Base-by-base conservation (phyloP, 2,113 vertebrate genomes). In the Fulica atra region DNA sequence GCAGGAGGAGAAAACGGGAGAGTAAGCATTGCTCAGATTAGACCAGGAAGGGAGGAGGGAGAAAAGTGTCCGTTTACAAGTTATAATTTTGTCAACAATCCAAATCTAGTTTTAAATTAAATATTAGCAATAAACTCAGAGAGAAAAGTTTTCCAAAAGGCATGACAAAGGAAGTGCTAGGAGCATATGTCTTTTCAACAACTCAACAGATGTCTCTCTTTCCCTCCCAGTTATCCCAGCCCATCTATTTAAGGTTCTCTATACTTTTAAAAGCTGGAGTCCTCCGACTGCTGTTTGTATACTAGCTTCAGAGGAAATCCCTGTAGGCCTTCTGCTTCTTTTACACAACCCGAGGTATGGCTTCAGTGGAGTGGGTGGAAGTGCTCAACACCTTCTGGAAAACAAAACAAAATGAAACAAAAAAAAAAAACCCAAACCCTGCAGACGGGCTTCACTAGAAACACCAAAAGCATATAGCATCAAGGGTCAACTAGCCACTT, bases 61-160 rank as follows among this genome's bases (percentile, higher is more conserved):
- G 7, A 1, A 88, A 84, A 53, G 13, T 15, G 81, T 88, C 85
- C 60, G 2, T 92, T 93, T 83, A 71, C 60, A 81, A 94, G 68
- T 69, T 88, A 88, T 57, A 95, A 93, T 92, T 95, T 95, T 96
- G 94, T 92, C 94, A 95, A 81, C 56, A 90, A 83, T 93, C 92
- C 96, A 95, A 94, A 93, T 93, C 78, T 84, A 60, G 76, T 90
- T 96, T 93, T 91, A 97, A 95, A 96, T 96, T 94, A 89, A 96
- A 96, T 93, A 95, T 94, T 91, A 97, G 57, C 73, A 86, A 89
- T 92, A 96, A 93, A 96, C 57, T 87, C 36, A 11, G 77, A 92
- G 68, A 92, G 83, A 92, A 91, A 83, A 92, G 80, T 93, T 72
- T 93, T 96, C 95, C 93, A 94, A 86, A 93, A 93, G 25, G 91